Percentiles rank a stretch among this genome's conserved stretches.
Conservation (phyloP, 2,113 vertebrate species). For the Sinocyclocheilus grahami region DNA sequence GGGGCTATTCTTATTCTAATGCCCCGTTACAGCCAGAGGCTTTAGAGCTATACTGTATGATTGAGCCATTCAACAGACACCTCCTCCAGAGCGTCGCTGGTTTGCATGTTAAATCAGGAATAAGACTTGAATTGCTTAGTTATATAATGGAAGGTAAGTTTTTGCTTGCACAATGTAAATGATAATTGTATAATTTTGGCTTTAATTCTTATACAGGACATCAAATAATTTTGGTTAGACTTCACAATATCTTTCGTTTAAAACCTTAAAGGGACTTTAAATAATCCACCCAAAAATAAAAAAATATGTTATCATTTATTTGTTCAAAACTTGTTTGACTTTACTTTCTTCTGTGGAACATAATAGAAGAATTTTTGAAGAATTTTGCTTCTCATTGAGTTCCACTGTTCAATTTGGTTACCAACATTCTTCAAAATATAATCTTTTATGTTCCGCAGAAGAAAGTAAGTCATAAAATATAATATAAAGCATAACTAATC, state of each 20-base stretch:
- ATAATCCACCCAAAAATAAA: not conserved
- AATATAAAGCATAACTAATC: no score
- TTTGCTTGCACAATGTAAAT: not conserved
- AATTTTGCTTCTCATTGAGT: not conserved
- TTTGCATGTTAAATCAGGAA: slow-evolving; percentile 52
- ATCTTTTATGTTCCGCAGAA: not conserved
- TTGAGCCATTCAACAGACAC: slow-evolving; percentile 31
- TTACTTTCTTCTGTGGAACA: not conserved
- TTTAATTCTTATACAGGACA: not conserved
- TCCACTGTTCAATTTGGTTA: not conserved
- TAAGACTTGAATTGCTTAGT: slow-evolving; percentile 58
- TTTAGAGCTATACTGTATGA: slow-evolving; percentile 48
- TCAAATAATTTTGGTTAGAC: not conserved
- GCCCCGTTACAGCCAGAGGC: slow-evolving; percentile 48
- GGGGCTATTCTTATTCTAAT: slow-evolving; percentile 64
- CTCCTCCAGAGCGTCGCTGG: slow-evolving; percentile 28
- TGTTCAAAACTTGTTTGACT: not conserved
- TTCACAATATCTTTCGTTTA: not conserved
- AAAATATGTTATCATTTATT: not conserved
- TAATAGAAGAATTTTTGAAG: not conserved
- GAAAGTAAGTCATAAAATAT: not conserved
- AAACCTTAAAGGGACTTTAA: not conserved
- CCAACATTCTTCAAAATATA: not conserved
- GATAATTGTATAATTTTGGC: not conserved
- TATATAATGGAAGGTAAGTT: slow-evolving; percentile 61